phyloP scores from a whole-genome alignment of 2,113 vertebrate genomes.

The Setophaga coronata region DNA sequence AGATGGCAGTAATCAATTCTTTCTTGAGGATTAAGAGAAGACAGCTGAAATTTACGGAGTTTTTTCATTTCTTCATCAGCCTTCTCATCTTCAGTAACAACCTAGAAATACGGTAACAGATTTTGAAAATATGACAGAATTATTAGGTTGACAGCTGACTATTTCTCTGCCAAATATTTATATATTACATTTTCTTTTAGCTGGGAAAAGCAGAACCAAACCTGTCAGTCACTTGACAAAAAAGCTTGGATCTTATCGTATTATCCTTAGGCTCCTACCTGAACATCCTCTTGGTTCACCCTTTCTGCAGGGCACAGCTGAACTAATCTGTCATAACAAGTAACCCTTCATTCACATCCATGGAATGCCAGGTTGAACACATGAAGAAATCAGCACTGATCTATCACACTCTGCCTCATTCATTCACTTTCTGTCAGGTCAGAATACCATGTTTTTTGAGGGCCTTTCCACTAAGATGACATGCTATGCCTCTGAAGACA shows the following conservation, averaged over 20 bases:
- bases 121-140: background rate
- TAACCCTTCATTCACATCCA: background rate
- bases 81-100: conserved; percentile 46
- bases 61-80: conserved; percentile 63
- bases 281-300: background rate
- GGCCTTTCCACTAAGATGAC: background rate
- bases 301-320: background rate
- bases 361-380: background rate
- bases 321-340: background rate
- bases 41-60: conserved; percentile 88
- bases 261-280: background rate
- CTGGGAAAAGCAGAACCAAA: conserved; percentile 23
- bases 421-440: background rate
- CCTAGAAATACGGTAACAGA: conserved; percentile 61
- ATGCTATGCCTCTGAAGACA: background rate
- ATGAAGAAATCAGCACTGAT: background rate
- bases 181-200: background rate
- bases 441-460: background rate
- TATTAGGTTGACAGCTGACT: background rate
- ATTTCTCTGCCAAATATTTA: conserved; percentile 8
- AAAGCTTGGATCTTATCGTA: background rate
- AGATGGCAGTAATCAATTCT: conserved; percentile 94
- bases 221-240: background rate
- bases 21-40: conserved; percentile 94
- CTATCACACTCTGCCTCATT: background rate